Evolutionary conservation across 2,113 vertebrate genomes (phyloP).

Genomic region (Craseonycteris thonglongyai): DNA sequence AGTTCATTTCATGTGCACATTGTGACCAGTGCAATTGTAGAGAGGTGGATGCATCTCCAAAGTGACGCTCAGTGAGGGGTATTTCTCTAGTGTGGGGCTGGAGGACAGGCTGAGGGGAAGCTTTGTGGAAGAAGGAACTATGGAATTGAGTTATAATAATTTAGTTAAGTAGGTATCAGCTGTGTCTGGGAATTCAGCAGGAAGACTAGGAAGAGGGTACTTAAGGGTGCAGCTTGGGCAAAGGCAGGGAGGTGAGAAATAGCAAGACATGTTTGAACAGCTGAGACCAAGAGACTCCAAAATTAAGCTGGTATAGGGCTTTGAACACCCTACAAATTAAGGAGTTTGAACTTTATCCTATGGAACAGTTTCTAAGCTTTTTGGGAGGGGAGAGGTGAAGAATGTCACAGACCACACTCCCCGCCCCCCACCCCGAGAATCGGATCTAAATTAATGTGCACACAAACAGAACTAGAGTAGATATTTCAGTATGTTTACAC

Average conservation of each 20-base stretch:
- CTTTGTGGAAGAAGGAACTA: background rate
- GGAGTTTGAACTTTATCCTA: background rate
- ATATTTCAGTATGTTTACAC: background rate
- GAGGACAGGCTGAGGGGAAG: background rate
- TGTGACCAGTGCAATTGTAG: background rate
- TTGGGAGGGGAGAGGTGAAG: rapidly evolving
- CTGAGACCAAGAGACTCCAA: background rate
- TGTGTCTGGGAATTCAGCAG: background rate
- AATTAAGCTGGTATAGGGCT: background rate
- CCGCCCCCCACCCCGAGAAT: conserved; percentile 2
- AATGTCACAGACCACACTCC: background rate
- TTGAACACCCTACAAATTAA: background rate
- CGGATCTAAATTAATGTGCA: background rate
- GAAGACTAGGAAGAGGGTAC: background rate
- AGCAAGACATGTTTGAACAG: background rate
- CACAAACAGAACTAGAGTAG: background rate
- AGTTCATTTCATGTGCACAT: too few relatives aligned
- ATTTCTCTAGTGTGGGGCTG: background rate
- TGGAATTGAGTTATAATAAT: background rate
- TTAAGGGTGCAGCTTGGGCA: background rate
- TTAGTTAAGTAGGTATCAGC: background rate
- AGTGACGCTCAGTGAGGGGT: too few relatives aligned
- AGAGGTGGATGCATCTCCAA: background rate
- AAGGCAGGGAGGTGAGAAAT: background rate
- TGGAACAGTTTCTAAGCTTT: background rate